Evolutionary conservation across 2,888 invertebrate species (phyloP).

Genomic region (Papilio elwesi): DNA sequence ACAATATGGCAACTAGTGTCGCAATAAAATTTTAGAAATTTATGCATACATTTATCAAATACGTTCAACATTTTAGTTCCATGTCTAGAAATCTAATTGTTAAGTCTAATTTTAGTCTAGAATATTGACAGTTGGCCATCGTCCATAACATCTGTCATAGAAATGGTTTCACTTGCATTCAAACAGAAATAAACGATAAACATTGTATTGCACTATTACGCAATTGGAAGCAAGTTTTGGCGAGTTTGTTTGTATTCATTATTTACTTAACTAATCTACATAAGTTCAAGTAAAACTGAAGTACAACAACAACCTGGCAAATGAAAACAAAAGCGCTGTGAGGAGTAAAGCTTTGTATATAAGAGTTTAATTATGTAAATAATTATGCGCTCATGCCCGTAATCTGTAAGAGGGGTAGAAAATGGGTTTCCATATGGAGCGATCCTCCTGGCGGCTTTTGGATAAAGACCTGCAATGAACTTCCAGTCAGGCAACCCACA

Average conservation of each 20-base stretch:
- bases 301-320: neutral
- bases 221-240: neutral
- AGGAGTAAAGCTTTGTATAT: slow-evolving; percentile 3
- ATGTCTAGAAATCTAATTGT: slow-evolving; percentile 16
- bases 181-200: neutral
- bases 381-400: too few species aligned
- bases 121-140: slow-evolving; percentile 22
- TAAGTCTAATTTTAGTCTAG: slow-evolving; percentile 29
- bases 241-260: neutral
- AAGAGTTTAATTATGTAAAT: neutral
- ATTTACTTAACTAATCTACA: neutral
- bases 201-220: neutral
- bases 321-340: neutral
- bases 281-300: neutral
- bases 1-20: too few species aligned
- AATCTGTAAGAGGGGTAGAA: too few species aligned
- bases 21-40: too few species aligned
- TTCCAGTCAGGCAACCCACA: too few species aligned
- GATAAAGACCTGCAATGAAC: too few species aligned
- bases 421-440: too few species aligned
- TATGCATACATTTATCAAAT: too few species aligned
- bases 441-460: too few species aligned
- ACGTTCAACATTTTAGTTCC: too few species aligned
- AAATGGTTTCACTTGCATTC: slow-evolving; percentile 2
- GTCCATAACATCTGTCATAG: slow-evolving; percentile 21